phyloP scores from a whole-genome alignment of 2,888 invertebrate species.

The Megaustenia siamemsis region DNA sequence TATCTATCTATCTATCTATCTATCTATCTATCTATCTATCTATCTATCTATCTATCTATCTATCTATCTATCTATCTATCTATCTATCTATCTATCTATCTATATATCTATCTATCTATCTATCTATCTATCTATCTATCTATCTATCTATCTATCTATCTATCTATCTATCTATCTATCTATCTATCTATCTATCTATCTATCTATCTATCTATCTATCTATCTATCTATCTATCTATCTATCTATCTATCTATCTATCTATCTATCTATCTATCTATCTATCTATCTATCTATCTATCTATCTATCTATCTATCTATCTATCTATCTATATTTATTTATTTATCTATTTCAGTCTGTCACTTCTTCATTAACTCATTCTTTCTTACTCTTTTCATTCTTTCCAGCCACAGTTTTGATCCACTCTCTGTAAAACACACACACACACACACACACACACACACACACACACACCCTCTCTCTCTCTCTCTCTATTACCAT shows the following conservation, averaged over 20 bases:
- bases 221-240: not conserved
- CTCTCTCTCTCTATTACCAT: too few relatives aligned
- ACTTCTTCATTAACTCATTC: not conserved
- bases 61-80: not conserved
- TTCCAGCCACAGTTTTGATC: too few relatives aligned
- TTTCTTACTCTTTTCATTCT: not conserved
- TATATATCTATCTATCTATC: too few relatives aligned
- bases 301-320: not conserved
- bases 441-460: too few relatives aligned
- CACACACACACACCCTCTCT: too few relatives aligned
- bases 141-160: too few relatives aligned
- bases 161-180: constrained; percentile 16
- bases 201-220: constrained; percentile 13
- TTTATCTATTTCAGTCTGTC: not conserved
- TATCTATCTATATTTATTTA: not conserved
- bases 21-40: not conserved
- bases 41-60: not conserved
- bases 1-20: not conserved
- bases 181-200: constrained; percentile 5
- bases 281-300: constrained; percentile 1
- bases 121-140: too few relatives aligned
- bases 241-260: constrained; percentile 7
- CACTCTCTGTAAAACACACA: too few relatives aligned
- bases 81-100: not conserved
- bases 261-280: constrained; percentile 7